Conservation (phyloP, 2,888 invertebrate species). For the Aphelenchoides bicaudatus region DNA sequence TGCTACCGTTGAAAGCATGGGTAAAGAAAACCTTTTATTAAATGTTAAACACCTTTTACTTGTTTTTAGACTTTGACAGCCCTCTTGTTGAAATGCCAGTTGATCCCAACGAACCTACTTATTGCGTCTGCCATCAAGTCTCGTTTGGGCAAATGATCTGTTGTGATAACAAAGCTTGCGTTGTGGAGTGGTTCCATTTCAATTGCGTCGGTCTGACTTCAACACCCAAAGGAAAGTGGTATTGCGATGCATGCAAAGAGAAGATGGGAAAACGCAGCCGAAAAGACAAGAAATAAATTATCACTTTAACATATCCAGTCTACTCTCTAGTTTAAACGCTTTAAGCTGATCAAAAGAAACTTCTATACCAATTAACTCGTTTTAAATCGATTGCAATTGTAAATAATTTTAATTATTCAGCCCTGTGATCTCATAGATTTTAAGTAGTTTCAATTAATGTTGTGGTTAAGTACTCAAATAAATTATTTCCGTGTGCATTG, state of each 20-base stretch:
- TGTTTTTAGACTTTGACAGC: constrained; percentile 11
- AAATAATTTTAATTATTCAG: too few species aligned
- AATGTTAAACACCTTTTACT: constrained; percentile 1
- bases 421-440: too few species aligned
- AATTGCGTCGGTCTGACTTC: constrained; percentile 39
- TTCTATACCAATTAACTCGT: too few species aligned
- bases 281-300: background rate
- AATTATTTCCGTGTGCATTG: too few species aligned
- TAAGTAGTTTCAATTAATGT: too few species aligned
- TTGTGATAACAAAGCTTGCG: constrained; percentile 77
- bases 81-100: constrained; percentile 67
- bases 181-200: constrained; percentile 66
- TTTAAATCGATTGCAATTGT: too few species aligned
- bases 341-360: too few species aligned
- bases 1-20: constrained; percentile 12
- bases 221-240: constrained; percentile 63
- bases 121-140: constrained; percentile 90
- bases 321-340: too few species aligned
- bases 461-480: too few species aligned
- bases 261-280: background rate
- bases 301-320: too few species aligned
- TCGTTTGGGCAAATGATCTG: constrained; percentile 96
- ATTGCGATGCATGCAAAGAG: constrained; percentile 63
- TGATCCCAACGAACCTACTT: constrained; percentile 95
- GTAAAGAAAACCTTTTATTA: constrained; percentile 4